A percentile compares a stretch with the other conserved stretches of the same genome.
These are phyloP conservation scores for Lasioglossum baleicum DNA, from an alignment of 1,140 invertebrate species.

Conservation along the genomic window DNA sequence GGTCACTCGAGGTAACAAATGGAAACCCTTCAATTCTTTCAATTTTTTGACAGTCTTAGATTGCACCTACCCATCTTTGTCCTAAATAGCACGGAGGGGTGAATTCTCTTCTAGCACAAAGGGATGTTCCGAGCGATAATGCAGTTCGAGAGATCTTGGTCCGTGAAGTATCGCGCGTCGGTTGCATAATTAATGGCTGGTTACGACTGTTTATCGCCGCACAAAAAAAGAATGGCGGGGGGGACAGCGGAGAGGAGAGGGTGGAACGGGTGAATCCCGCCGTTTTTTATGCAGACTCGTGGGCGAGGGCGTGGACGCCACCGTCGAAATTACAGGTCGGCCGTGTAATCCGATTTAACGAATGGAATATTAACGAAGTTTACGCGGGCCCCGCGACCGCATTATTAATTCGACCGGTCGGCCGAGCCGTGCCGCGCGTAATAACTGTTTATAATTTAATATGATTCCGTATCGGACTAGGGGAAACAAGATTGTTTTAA, in stretches of 20 bases:
- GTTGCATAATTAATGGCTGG: constrained; percentile 3
- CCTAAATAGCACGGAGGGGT: no score
- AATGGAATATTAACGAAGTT: constrained; percentile 53
- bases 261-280: background rate
- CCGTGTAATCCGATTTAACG: constrained; percentile 38
- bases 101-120: no score
- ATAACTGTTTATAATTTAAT: constrained; percentile 55
- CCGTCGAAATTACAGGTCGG: background rate
- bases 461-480: constrained; percentile 12
- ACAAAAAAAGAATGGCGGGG: no score
- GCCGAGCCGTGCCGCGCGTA: constrained; percentile 24
- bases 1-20: no score
- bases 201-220: background rate
- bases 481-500: constrained; percentile 46
- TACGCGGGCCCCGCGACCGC: constrained; percentile 21
- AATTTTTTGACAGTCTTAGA: no score
- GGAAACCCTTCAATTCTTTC: no score
- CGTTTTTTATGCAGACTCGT: background rate
- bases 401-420: constrained; percentile 43
- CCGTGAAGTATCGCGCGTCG: background rate
- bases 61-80: no score
- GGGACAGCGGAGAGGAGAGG: background rate
- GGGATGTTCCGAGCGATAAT: no score
- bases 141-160: no score
- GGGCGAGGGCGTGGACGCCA: background rate